phyloP scores from a whole-genome alignment of 2,113 vertebrate species.

The Fregetta grallaria region DNA sequence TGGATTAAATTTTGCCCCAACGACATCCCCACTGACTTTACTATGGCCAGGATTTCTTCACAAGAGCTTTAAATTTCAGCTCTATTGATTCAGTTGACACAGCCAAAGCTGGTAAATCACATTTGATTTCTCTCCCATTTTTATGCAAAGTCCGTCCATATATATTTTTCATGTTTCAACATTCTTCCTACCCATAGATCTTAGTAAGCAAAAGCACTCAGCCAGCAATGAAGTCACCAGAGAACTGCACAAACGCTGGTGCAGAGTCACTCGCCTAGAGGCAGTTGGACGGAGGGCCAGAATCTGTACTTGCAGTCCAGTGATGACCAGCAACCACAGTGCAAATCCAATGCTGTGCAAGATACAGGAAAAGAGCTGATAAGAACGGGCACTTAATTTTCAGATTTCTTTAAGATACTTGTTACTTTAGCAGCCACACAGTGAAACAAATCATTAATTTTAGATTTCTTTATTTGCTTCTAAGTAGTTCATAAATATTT shows the following conservation, averaged over 20 bases:
- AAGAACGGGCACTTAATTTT: neutral
- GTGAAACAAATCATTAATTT: neutral
- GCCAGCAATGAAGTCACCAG: neutral
- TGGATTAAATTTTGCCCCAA: neutral
- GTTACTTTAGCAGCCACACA: neutral
- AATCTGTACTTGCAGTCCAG: neutral
- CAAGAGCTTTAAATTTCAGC: conserved; percentile 7
- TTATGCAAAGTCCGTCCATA: neutral
- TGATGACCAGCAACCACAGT: neutral
- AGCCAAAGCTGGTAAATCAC: neutral
- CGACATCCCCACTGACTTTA: neutral
- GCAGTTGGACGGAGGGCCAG: neutral
- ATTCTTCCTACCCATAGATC: neutral
- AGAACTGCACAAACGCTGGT: neutral
- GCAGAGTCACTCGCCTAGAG: neutral
- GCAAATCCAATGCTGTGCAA: neutral
- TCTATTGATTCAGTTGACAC: neutral
- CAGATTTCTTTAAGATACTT: neutral
- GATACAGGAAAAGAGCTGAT: neutral
- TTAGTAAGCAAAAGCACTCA: neutral
- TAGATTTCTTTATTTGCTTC: neutral
- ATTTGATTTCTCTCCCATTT: neutral
- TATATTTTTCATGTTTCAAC: neutral
- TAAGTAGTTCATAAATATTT: neutral
- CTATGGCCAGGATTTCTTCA: neutral